phyloP scores from a whole-genome alignment of 2,113 vertebrate genomes.

The Actenoides hombroni region DNA sequence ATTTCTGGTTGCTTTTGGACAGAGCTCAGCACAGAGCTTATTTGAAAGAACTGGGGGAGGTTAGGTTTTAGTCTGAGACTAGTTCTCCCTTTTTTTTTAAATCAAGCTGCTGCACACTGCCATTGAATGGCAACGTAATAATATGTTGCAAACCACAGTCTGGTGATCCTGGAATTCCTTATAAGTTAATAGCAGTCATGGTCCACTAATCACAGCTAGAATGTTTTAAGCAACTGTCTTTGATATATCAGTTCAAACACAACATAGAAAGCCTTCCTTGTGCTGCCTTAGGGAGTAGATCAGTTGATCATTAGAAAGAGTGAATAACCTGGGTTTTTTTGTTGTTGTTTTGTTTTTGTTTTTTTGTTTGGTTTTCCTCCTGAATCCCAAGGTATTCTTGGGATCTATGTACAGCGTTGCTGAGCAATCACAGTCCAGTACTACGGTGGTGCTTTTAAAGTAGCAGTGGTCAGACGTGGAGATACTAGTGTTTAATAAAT shows the following conservation, averaged over 20 bases:
- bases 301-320: not conserved
- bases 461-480: not conserved
- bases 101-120: not conserved
- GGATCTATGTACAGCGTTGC: fast-evolving
- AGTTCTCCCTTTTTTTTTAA: not conserved
- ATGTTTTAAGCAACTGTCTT: constrained; percentile 21
- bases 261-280: not conserved
- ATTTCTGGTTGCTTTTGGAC: constrained; percentile 25
- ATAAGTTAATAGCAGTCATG: constrained; percentile 50
- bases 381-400: not conserved
- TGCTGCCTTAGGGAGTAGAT: not conserved
- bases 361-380: too few species aligned
- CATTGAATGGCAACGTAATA: not conserved
- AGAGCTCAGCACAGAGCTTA: not conserved
- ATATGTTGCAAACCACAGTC: constrained; percentile 38
- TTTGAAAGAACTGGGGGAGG: not conserved
- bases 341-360: not conserved
- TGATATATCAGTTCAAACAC: constrained; percentile 8
- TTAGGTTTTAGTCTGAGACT: not conserved
- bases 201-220: constrained; percentile 42
- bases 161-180: constrained; percentile 49
- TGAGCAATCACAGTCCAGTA: not conserved
- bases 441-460: not conserved
- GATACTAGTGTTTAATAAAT: not conserved
- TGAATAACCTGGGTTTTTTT: not conserved